phyloP scores from a whole-genome alignment of 1,140 invertebrate species.

The Popillia japonica region DNA sequence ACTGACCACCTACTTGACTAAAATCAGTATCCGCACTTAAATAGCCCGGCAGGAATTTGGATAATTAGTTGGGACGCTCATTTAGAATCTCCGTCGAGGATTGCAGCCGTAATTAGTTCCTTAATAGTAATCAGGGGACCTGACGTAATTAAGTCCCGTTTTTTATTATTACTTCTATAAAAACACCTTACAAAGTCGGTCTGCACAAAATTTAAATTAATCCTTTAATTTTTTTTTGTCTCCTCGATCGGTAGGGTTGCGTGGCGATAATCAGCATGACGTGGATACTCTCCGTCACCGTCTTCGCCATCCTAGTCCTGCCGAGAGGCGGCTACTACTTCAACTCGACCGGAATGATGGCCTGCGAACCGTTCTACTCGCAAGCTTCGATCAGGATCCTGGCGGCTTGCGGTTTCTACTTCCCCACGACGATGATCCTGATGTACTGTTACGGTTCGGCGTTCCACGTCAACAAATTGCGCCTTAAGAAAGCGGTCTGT shows the following conservation, averaged over 20 bases:
- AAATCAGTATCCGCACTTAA: no score
- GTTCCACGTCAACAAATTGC: slow-evolving; percentile 83
- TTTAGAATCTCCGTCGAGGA: no score
- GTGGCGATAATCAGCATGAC: slow-evolving; percentile 82
- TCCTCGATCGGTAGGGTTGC: slow-evolving; percentile 77
- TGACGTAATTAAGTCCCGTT: no score
- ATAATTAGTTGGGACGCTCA: no score
- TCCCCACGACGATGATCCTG: slow-evolving; percentile 84
- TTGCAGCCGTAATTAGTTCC: no score
- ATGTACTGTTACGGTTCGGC: slow-evolving; percentile 91
- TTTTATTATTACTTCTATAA: no score
- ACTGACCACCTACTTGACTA: no score
- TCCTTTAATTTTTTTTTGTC: no score
- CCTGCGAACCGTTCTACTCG: slow-evolving; percentile 86
- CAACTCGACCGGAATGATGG: slow-evolving; percentile 82
- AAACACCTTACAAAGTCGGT: no score
- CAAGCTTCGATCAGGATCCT: slow-evolving; percentile 79
- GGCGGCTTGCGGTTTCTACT: slow-evolving; percentile 85
- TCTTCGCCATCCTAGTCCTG: slow-evolving; percentile 81
- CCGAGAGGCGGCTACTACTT: slow-evolving; percentile 85
- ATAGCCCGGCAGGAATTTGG: no score
- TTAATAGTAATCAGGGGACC: no score
- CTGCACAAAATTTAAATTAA: no score
- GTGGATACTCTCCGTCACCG: slow-evolving; percentile 81
- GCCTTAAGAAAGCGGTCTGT: slow-evolving; percentile 64